Base-by-base conservation (phyloP, 2,888 invertebrate genomes). In the Euclidia mi region DNA sequence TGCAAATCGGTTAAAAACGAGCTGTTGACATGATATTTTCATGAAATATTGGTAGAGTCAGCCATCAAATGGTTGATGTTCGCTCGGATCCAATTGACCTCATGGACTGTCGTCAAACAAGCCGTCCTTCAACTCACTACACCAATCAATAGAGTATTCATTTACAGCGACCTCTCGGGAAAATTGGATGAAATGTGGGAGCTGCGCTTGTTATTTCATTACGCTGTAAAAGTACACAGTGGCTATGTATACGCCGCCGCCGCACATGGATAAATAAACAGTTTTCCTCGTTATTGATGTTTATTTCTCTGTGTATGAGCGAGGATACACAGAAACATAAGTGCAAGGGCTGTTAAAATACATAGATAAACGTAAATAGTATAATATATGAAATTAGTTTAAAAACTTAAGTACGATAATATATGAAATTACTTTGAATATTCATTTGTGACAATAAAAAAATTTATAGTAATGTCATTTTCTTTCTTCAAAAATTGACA, bases 61-160 rank as follows among this genome's bases (percentile, higher is more conserved):
- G 37, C n/a, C 0, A 17, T 37, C 17, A 37, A 37, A 37, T 17
- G 17, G 17, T 17, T 2, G 20, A 12, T 11, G 40, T 17, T 7
- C 29, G 38, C 32, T 43, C 51, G 45, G 55, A 48, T 63, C 55
- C 35, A 71, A 71, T 75, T 77, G 73, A 76, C 78, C 78, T 64
- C 66, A 64, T 53, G 56, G 31, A 14, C 17, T 50, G 38, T 49
- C 12, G 56, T 56, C 53, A 65, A 74, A 78, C 71, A 71, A 70
- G 59, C 57, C 59, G 71, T 71, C 77, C 73, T 71, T 73, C 75
- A 75, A 60, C 62, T 56, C 50, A 59, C 52, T 43, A 20, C 57
- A 46, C 7, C 62, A 76, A 71, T 75, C 67, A 63, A 73, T 69
- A 64, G 28, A 41, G 51, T 55, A 65, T 72, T 70, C 56, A 67